A percentile compares a stretch with the other conserved stretches of the same genome.
phyloP scores from a whole-genome alignment of 2,888 invertebrate genomes.

The Leptothorax acervorum region DNA sequence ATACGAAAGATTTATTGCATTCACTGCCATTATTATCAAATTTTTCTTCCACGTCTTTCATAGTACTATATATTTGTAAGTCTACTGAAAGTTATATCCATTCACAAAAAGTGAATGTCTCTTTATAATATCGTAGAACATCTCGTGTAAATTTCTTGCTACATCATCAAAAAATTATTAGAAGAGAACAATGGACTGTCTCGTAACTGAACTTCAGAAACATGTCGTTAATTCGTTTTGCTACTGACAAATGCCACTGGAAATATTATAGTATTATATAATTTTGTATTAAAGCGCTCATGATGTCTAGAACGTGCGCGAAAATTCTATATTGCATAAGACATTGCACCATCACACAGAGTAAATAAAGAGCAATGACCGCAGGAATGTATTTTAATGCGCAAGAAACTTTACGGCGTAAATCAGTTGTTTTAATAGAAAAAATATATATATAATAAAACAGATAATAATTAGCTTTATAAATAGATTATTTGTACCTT shows the following conservation, averaged over 20 bases:
- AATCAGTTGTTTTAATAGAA: neutral
- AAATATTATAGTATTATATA: slow-evolving; percentile 11
- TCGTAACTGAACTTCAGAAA: neutral
- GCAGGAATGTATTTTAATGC: neutral
- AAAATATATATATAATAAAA: neutral
- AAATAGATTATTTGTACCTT: neutral
- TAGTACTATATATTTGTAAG: neutral
- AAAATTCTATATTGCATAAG: slow-evolving; percentile 26
- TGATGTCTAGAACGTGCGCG: neutral
- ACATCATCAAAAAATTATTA: neutral
- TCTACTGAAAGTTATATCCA: neutral
- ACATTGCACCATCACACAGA: neutral
- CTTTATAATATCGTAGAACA: neutral
- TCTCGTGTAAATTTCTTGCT: neutral
- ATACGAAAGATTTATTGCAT: slow-evolving; percentile 12
- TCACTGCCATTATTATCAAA: neutral
- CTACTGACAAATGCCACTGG: neutral
- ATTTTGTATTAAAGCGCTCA: slow-evolving; percentile 5
- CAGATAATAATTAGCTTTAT: neutral
- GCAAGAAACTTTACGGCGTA: neutral
- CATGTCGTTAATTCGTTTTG: neutral
- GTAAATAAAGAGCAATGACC: neutral
- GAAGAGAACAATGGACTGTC: neutral
- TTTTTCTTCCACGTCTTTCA: neutral
- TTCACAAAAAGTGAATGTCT: neutral